A percentile compares a stretch with the other conserved stretches of the same genome.
Conservation (phyloP, 2,888 invertebrate species). For the Epicampocera succincta region DNA sequence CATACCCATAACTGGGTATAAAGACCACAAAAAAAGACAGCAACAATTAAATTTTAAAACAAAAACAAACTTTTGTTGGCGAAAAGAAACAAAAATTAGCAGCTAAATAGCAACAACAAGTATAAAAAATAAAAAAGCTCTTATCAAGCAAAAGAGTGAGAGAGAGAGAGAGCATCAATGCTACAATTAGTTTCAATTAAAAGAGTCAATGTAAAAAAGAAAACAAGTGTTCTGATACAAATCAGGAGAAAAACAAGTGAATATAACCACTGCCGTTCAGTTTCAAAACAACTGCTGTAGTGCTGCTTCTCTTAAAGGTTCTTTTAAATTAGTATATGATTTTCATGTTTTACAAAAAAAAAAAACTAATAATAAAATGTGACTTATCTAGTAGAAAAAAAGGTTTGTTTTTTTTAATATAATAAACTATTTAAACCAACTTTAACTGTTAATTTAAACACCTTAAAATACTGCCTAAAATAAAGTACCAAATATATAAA, state of each 20-base stretch:
- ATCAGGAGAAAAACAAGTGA: conserved; percentile 31
- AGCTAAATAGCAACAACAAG: conserved; percentile 45
- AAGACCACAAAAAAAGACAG: conserved; percentile 15
- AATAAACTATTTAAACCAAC: too few relatives aligned
- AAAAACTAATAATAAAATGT: too few relatives aligned
- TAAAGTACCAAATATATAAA: too few relatives aligned
- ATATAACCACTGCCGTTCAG: conserved; percentile 42
- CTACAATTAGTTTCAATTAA: neutral
- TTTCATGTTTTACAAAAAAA: neutral
- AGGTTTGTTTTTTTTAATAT: too few relatives aligned
- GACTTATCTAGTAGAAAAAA: too few relatives aligned
- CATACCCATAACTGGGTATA: neutral
- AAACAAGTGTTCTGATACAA: neutral
- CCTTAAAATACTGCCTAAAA: too few relatives aligned
- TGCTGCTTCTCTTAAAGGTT: conserved; percentile 12
- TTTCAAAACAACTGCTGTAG: conserved; percentile 40
- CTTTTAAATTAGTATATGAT: too few relatives aligned
- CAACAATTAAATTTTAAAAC: conserved; percentile 1
- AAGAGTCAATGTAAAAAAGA: conserved; percentile 10
- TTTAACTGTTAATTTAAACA: too few relatives aligned
- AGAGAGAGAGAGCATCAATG: conserved; percentile 12
- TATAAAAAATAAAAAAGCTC: conserved; percentile 20
- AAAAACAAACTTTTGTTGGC: conserved; percentile 34
- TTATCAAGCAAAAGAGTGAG: neutral
- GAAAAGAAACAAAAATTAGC: conserved; percentile 35